These are phyloP conservation scores for Odontesthes bonariensis DNA, from an alignment of 2,113 vertebrate genomes.

Conservation along the genomic window DNA sequence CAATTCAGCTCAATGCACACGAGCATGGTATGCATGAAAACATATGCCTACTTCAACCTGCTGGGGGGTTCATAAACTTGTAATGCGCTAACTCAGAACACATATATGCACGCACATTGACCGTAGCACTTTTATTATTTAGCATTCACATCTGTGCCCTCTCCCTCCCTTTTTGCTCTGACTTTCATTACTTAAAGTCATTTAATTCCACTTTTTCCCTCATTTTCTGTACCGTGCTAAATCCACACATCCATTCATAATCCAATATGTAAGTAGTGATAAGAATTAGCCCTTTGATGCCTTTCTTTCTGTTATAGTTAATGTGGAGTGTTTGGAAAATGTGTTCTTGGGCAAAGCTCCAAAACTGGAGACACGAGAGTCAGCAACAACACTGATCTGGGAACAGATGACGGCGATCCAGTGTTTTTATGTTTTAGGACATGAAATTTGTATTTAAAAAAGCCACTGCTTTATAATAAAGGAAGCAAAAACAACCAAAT, in stretches of 20 bases:
- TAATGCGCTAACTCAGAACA: constrained; percentile 9
- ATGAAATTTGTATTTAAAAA: not conserved
- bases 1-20: constrained; percentile 22
- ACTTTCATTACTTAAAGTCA: not conserved
- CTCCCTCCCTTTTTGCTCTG: not conserved
- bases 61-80: constrained; percentile 5
- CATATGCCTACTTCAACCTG: constrained; percentile 12
- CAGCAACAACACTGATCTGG: not conserved
- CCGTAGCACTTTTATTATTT: constrained; percentile 38
- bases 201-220: not conserved
- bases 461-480: no score
- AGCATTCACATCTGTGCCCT: constrained; percentile 44
- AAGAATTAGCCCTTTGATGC: not conserved
- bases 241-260: not conserved
- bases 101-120: not conserved
- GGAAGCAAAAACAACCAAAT: not conserved
- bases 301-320: not conserved
- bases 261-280: not conserved
- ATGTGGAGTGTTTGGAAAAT: not conserved
- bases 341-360: not conserved
- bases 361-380: not conserved
- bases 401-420: not conserved
- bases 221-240: not conserved
- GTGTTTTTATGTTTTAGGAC: not conserved
- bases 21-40: constrained; percentile 7